Percentiles rank a stretch among this genome's conserved stretches.
Conservation (phyloP, 1,140 invertebrate genomes). For the Sarcophaga bullata region DNA sequence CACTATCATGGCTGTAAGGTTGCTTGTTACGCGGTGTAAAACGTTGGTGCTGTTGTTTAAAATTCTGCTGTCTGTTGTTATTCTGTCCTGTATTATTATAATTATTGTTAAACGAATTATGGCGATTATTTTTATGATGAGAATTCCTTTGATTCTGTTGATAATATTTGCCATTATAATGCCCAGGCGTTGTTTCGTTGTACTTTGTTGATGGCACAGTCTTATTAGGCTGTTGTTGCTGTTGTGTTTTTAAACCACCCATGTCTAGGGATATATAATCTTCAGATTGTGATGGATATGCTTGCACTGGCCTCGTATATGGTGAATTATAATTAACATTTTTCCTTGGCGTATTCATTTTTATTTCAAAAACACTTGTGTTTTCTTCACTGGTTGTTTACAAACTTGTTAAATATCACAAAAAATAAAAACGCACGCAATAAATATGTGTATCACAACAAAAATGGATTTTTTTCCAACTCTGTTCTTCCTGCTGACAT, state of each 20-base stretch:
- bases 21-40: too few relatives aligned
- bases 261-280: slow-evolving; percentile 44
- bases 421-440: not conserved
- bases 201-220: not conserved
- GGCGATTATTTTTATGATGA: not conserved
- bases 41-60: not conserved
- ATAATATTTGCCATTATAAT: not conserved
- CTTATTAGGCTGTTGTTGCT: slow-evolving; percentile 38
- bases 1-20: too few relatives aligned
- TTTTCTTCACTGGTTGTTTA: not conserved
- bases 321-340: slow-evolving; percentile 38
- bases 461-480: not conserved
- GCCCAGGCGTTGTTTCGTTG: not conserved
- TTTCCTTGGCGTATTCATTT: not conserved
- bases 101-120: slow-evolving; percentile 34
- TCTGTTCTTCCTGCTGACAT: not conserved
- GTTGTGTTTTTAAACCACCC: slow-evolving; percentile 29
- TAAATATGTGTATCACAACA: slow-evolving; percentile 1
- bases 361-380: not conserved
- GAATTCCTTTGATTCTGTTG: not conserved
- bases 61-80: not conserved
- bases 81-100: not conserved
- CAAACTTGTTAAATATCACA: too few relatives aligned
- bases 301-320: slow-evolving; percentile 20
- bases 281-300: slow-evolving; percentile 39